Evolutionary conservation across 2,888 invertebrate genomes (phyloP).

Genomic region (Copidosoma aretas): DNA sequence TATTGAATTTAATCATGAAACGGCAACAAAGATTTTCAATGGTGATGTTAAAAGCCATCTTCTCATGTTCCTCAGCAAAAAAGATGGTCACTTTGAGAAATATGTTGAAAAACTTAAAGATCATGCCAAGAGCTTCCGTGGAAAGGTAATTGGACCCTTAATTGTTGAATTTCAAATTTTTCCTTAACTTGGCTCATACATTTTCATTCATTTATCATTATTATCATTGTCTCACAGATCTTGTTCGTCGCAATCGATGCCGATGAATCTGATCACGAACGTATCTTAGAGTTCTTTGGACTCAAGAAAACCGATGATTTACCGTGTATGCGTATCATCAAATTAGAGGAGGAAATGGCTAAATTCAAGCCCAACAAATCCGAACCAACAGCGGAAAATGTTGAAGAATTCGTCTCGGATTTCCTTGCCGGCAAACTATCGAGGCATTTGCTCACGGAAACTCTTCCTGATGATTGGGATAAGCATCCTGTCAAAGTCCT

Average conservation of each 20-base stretch:
- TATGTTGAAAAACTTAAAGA: slow-evolving; percentile 79
- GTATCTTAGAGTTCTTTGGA: slow-evolving; percentile 99
- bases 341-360: slow-evolving; percentile 95
- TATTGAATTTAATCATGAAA: slow-evolving; percentile 96
- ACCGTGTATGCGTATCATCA: slow-evolving; percentile 89
- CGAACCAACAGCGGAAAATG: slow-evolving; percentile 74
- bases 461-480: slow-evolving; percentile 97
- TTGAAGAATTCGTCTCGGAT: slow-evolving; percentile 81
- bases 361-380: slow-evolving; percentile 91
- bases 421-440: slow-evolving; percentile 93
- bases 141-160: slow-evolving; percentile 66
- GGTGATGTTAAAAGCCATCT: slow-evolving; percentile 97
- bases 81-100: slow-evolving; percentile 83
- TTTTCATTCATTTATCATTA: neutral
- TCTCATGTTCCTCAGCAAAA: slow-evolving; percentile 92
- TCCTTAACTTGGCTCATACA: slow-evolving; percentile 7
- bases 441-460: slow-evolving; percentile 93
- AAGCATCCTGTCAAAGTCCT: slow-evolving; percentile 90
- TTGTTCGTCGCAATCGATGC: slow-evolving; percentile 95
- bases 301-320: slow-evolving; percentile 94
- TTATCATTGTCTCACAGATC: no score
- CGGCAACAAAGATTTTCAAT: slow-evolving; percentile 97
- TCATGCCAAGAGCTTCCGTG: slow-evolving; percentile 89
- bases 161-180: slow-evolving; percentile 2
- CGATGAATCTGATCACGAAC: slow-evolving; percentile 92